Base-by-base conservation (phyloP, 37 sponge, comb jelly and placozoan genomes). In the Axinella damicornis region DNA sequence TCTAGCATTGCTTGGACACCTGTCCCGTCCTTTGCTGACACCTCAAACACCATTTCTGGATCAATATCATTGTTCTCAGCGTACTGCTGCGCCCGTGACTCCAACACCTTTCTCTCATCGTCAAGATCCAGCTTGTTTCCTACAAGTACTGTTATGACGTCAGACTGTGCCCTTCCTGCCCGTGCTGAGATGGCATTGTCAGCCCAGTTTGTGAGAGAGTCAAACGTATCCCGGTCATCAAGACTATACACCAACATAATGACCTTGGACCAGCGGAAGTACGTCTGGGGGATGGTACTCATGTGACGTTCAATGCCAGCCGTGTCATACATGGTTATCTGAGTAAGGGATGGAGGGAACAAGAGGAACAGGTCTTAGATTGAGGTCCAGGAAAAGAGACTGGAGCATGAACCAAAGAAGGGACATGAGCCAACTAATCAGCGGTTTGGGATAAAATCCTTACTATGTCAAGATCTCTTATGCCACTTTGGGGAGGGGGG, bases 291-390 rank as follows among this genome's bases (percentile, higher is more conserved):
- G 19, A 93, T 84, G 0, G 93, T 93, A 25, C 89, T 89, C 86
- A 81, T 75, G 83, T 89, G 86, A 11, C 89, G 80, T 62, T 93
- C 93, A 34, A 93, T 85, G 0, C 93, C 93, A 25, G 93, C 93
- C 41, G 93, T 93, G 68, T 93, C 93, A 35, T 52, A 93, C 56
- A 93, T 57, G 21, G 86, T 93, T 31, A 93, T n/a, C 93, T 93
- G 77, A 19, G 57, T 1, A 53, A 35, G 22, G 46, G 46, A 9
- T 46, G 6, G 9, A 46, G 46, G 46, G 46, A 12, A 46, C 9
- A 9, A 4, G 46, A 46, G 46, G 9, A 12, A 4, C 4, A 46
- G 46, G 46, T 46, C 9, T 46, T n/a, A n/a, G n/a, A n/a, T n/a
- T n/a, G n/a, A n/a, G n/a, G n/a, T n/a, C n/a, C n/a, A n/a, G n/a